Base-by-base conservation (phyloP, 2,888 invertebrate species). In the Stictocephala bisonia region DNA sequence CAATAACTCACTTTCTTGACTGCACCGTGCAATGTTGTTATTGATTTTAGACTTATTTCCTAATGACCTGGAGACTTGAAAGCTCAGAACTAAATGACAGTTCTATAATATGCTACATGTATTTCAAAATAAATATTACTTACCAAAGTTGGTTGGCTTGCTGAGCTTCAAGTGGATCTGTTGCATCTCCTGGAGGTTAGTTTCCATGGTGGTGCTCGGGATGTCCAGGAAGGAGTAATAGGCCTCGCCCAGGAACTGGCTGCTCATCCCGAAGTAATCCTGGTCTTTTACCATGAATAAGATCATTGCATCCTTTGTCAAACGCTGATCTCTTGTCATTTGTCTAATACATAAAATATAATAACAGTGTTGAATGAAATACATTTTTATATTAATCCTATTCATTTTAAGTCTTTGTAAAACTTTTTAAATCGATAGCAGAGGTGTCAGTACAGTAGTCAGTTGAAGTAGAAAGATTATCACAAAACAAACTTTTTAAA, bases 251-350 rank as follows among this genome's bases (percentile, higher is more conserved):
- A 98, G 92, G 85, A 97, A 97, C 82, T 96, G 95, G 83, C 96
- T 96, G 80, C 91, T 90, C 83, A 96, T 90, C 68, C 95, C 93
- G 84, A 97, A 90, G 84, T 97, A 90, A 84, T 99, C 98, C 84
- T 96, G 96, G 85, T 99, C 99, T 86, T 99, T 99, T 13, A 99
- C 89, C 77, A 95, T 93, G 82, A 99, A 94, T 77, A 94, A 89
- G 72, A 99, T 84, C 77, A 96, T 85, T 0, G 90, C 95, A 78
- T 93, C 90, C 40, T 89, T 82, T 6, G 87, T 81, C 40, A 85
- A 85, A 69, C 90, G 90, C 83, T 95, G 94, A 71, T 92, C 93
- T 71, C 75, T 77, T 71, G 72, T 79, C 72, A 97, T 84, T 56
- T 88, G 86, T 81, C 94, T 94, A 81, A n/a, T n/a, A n/a, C n/a